Evolutionary conservation across 2,113 vertebrate species (phyloP), one percentile per base, ranked within the genome.

Genomic region (Actinemys pallida): DNA sequence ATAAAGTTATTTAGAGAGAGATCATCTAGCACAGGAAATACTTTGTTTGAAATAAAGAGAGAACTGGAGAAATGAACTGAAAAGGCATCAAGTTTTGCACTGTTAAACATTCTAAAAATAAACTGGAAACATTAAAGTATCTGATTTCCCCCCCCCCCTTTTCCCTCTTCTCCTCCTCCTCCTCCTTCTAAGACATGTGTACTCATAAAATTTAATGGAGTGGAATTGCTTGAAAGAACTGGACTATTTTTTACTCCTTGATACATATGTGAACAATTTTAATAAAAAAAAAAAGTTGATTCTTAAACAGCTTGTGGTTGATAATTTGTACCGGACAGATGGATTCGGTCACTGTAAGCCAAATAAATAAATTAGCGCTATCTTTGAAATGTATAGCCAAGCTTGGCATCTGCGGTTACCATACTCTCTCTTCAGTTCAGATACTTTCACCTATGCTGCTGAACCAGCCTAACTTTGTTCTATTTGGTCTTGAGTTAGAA

Each of bases 331-430:
- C 91, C 10, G 90, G 96, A 93, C 97, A 96, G 97, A 98, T 96
- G 97, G 97, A 97, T 96, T 97, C 0, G 88, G 95, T 98, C 97
- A 96, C 84, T 92, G 93, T 89, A 96, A 98, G 95, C 83, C 94
- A 98, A 98, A 98, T 97, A 98, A 98, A 98, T 98, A 98, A 97
- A 97, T 97, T 96, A 97, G 89, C 10, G 13, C 95, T 97, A 97
- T 96, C 97, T 98, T 97, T 98, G 97, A 98, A 98, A 97, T 98
- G 96, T 93, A 97, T 96, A 97, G 95, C 96, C 87, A 94, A 88
- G 84, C 93, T 95, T 98, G 97, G 97, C 95, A 97, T 97, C 95
- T 97, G 95, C 72, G 80, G 96, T 97, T 88, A 83, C 97, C 6
- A 8, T 81, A 45, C 92, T 91, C 81, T 91, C 92, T 95, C 96